These are phyloP conservation scores for Pangasius krempfi DNA, from an alignment of 2,797 vertebrate genomes.

Conservation along the genomic window DNA sequence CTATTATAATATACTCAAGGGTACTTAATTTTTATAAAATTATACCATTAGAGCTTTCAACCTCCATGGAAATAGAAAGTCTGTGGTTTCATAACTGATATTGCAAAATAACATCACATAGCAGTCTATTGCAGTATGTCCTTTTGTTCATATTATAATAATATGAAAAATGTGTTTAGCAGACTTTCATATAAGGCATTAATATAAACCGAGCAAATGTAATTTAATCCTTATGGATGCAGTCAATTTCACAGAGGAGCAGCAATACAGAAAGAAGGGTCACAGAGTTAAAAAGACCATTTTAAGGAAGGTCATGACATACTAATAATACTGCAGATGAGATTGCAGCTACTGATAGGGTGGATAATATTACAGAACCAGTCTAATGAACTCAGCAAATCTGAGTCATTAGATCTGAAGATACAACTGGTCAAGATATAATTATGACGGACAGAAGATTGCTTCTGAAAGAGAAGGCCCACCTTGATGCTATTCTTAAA, in stretches of 20 bases:
- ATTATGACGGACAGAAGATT: not conserved
- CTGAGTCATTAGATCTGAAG: not conserved
- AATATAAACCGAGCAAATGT: not conserved
- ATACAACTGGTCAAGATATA: not conserved
- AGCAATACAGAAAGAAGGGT: not conserved
- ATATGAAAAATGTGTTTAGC: not conserved
- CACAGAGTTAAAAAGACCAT: not conserved
- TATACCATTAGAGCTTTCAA: not conserved
- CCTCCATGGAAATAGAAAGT: not conserved
- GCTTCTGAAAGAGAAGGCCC: not conserved
- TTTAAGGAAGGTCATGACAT: not conserved
- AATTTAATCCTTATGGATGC: not conserved
- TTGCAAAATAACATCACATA: not conserved
- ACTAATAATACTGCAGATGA: slow-evolving; percentile 24
- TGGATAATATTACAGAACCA: not conserved
- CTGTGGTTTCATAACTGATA: not conserved
- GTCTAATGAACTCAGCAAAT: not conserved
- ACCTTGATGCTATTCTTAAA: slow-evolving; percentile 95
- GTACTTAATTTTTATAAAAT: not conserved
- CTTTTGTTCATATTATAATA: not conserved
- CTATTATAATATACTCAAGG: not conserved
- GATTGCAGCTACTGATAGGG: slow-evolving; percentile 7
- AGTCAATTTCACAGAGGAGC: not conserved
- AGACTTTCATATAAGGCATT: not conserved
- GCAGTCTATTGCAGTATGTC: not conserved